These are phyloP conservation scores for Scalopus aquaticus DNA, from an alignment of 2,113 vertebrate species.

Conservation along the genomic window DNA sequence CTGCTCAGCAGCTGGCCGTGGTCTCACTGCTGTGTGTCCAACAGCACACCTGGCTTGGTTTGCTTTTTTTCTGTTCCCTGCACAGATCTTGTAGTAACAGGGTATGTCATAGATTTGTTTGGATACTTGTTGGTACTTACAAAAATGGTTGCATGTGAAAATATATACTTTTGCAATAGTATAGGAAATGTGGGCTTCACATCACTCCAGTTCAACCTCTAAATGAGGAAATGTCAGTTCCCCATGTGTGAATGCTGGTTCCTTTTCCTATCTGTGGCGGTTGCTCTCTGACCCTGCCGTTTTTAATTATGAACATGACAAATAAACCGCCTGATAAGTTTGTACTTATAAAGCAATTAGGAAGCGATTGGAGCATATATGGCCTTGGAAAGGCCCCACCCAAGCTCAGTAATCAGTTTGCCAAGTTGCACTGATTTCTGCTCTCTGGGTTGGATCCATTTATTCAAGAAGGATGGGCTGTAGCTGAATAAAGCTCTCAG, in stretches of 20 bases:
- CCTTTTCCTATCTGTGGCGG: neutral
- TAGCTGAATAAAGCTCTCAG: too few species aligned
- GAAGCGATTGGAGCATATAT: neutral
- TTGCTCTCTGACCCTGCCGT: neutral
- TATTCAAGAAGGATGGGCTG: neutral
- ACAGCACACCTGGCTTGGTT: neutral
- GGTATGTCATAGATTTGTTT: neutral
- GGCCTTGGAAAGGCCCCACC: neutral
- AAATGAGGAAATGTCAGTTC: neutral
- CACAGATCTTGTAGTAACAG: neutral
- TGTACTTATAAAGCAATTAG: neutral
- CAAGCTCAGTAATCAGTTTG: neutral
- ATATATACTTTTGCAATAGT: neutral
- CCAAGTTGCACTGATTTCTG: neutral
- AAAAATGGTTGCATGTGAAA: neutral
- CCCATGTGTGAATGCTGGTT: neutral
- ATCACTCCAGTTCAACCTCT: neutral
- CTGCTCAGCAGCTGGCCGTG: neutral
- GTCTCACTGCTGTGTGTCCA: neutral
- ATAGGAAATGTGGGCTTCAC: neutral
- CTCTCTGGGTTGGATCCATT: neutral
- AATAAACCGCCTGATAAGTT: neutral
- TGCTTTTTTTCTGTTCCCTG: neutral
- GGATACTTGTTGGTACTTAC: neutral
- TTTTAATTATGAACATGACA: neutral